Base-by-base conservation (phyloP, 2,888 invertebrate genomes). In the Amaurobius ferox region DNA sequence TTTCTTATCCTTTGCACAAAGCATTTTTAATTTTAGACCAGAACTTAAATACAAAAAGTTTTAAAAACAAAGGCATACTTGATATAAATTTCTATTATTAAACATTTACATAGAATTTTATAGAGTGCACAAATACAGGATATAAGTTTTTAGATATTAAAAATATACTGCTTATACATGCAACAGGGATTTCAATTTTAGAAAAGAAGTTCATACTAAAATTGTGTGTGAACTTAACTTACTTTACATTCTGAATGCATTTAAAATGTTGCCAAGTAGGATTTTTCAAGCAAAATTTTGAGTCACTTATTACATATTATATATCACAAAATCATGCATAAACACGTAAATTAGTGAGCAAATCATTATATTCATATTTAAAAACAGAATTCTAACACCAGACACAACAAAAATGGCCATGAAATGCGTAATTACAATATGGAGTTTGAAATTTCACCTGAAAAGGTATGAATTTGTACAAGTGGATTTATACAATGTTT, bases 321-420 rank as follows among this genome's bases (percentile, higher is more conserved):
- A 78, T 85, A 85, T 77, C 83, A 85, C 83, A 85, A 85, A 85
- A 83, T 72, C 85, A 85, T 78, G 78, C 73, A 68, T 32, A 32
- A 70, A 86, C 73, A 86, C 68, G 44, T 23, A 73, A 79, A 55
- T 79, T 86, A 86, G 78, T 86, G 78, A 86, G 85, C 85, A 86
- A 86, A 86, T 79, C 67, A 72, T 79, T 79, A 79, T 73, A 62
- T 73, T 78, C 28, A 71, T 48, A 30, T 39, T 73, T 78, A 73
- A 79, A 86, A 86, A 79, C 66, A 39, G 19, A 85, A 78, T 35
- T 72, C 44, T 29, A 77, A 85, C 77, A 85, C 64, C 66, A 30
- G 48, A 79, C 68, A 79, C 78, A 73, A 78, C 77, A 73, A 61
- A 72, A 66, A 30, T 44, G 64, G 83, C 62, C 26, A 78, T 73